Evolutionary conservation across 2,888 invertebrate species (phyloP).

Genomic region (Elmis aenea): DNA sequence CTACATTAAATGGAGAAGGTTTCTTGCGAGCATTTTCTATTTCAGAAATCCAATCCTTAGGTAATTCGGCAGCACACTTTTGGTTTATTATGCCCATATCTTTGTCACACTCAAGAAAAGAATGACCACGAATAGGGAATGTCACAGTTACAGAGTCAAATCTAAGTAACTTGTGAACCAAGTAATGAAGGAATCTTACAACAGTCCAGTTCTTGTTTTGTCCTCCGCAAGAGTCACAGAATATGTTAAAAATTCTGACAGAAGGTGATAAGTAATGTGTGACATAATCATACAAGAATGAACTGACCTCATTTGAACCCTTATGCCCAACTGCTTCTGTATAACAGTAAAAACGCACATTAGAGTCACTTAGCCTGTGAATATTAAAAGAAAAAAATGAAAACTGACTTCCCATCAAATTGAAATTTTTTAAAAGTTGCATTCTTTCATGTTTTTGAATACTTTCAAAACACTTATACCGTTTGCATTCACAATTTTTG

Average conservation of each 20-base stretch:
- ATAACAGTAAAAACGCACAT: constrained; percentile 27
- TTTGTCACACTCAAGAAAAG: constrained; percentile 25
- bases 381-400: constrained; percentile 28
- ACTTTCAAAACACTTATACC: too few relatives aligned
- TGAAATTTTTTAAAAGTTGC: too few relatives aligned
- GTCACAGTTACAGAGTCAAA: constrained; percentile 24
- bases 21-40: too few relatives aligned
- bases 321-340: constrained; percentile 27
- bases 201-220: constrained; percentile 18
- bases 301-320: constrained; percentile 18
- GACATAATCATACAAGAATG: constrained; percentile 12
- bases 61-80: too few relatives aligned
- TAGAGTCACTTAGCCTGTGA: constrained; percentile 24
- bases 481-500: too few relatives aligned
- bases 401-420: constrained; percentile 27
- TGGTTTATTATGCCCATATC: constrained; percentile 21
- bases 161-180: constrained; percentile 21
- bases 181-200: constrained; percentile 24
- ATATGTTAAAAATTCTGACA: constrained; percentile 22
- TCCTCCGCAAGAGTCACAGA: constrained; percentile 28
- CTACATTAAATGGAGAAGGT: too few relatives aligned
- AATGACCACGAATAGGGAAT: constrained; percentile 26
- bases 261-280: constrained; percentile 9
- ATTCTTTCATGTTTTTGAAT: too few relatives aligned
- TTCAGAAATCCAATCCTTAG: too few relatives aligned